These are phyloP conservation scores for Hyposmocoma kahamanoa DNA, from an alignment of 1,140 invertebrate species.

Conservation along the genomic window DNA sequence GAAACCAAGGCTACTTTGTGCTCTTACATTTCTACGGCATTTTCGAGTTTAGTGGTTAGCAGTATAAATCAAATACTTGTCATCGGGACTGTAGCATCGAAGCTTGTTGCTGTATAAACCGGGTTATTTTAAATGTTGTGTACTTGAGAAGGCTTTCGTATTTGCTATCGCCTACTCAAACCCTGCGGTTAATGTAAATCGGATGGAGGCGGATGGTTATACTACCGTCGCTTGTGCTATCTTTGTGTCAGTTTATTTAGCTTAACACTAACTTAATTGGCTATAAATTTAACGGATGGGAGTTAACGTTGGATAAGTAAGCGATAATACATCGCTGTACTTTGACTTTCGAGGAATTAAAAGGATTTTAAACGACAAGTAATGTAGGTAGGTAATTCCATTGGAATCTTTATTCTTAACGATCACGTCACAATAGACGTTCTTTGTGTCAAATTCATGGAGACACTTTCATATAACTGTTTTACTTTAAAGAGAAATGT, in stretches of 20 bases:
- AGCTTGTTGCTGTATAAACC: constrained; percentile 27
- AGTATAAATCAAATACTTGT: constrained; percentile 50
- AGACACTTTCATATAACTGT: too few species aligned
- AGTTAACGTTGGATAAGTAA: too few species aligned
- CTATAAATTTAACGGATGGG: constrained; percentile 59
- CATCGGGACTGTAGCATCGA: constrained; percentile 32
- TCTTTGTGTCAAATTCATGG: too few species aligned
- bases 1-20: constrained; percentile 24
- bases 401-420: too few species aligned
- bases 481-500: too few species aligned
- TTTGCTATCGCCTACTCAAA: constrained; percentile 19
- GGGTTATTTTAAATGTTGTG: constrained; percentile 30
- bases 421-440: too few species aligned
- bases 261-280: constrained; percentile 66
- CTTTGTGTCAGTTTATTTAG: constrained; percentile 52
- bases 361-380: too few species aligned
- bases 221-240: constrained; percentile 44
- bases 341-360: too few species aligned
- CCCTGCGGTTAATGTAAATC: constrained; percentile 9
- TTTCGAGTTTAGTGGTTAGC: constrained; percentile 27
- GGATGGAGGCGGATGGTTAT: constrained; percentile 19
- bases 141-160: constrained; percentile 13
- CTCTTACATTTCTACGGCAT: constrained; percentile 32
- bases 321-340: too few species aligned
- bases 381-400: too few species aligned